These are phyloP conservation scores for Pleuronectes platessa DNA, from an alignment of 2,113 vertebrate genomes.

Conservation along the genomic window DNA sequence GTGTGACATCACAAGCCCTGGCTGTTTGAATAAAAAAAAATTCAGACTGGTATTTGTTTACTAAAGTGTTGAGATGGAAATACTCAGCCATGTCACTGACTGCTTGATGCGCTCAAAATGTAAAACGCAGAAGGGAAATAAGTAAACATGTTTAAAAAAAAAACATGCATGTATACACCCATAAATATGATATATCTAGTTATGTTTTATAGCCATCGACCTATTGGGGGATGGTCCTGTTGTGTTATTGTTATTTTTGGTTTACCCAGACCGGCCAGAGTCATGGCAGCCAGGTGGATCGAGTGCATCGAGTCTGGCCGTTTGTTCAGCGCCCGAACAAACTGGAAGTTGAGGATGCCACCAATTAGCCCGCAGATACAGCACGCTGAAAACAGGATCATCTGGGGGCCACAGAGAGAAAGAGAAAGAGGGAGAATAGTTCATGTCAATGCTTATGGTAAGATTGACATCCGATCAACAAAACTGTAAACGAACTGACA, in stretches of 20 bases:
- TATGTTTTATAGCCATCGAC: no score
- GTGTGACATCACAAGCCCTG: no score
- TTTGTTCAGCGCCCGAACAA: conserved; percentile 93
- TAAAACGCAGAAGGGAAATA: no score
- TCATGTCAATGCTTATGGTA: background rate
- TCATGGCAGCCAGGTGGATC: conserved; percentile 94
- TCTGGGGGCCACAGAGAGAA: conserved; percentile 76
- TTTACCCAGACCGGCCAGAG: conserved; percentile 91
- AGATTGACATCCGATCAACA: conserved; percentile 33
- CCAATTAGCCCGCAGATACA: conserved; percentile 98
- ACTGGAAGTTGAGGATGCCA: conserved; percentile 98
- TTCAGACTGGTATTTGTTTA: no score
- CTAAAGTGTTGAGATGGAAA: no score
- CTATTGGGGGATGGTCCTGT: background rate
- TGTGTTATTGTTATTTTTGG: background rate
- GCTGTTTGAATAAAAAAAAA: no score
- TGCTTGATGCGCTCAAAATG: no score
- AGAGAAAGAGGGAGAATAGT: background rate
- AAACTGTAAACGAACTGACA: conserved; percentile 47
- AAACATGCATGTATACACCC: no score
- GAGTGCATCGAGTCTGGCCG: conserved; percentile 87
- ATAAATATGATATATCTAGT: no score
- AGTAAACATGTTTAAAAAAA: no score
- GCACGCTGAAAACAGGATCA: conserved; percentile 99
- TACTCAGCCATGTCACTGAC: no score